Evolutionary conservation across 2,888 invertebrate genomes (phyloP), one percentile per base, ranked within the genome.

Genomic region (Achlya flavicornis): DNA sequence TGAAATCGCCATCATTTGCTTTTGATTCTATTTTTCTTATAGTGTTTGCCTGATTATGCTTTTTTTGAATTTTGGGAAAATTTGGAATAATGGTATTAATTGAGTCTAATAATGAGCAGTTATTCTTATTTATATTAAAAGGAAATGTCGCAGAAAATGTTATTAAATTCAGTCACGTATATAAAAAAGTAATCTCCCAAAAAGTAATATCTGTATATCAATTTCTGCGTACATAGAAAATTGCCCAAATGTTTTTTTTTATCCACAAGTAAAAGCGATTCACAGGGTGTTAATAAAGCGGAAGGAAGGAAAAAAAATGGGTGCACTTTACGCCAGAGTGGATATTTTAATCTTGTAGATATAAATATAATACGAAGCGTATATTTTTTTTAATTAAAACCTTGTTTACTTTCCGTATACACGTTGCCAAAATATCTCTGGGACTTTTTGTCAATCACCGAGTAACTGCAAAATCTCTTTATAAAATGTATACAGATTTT

Each of bases 171-270:
- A 10, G 19, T 8, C 8, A 0, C 19, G 3, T 19, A n/a, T 19
- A 53, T 14, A 4, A 16, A 53, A 53, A 53, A 53, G 53, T 53
- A 19, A 53, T 53, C 16, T 53, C n/a, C n/a, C 3, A 10, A 53
- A 53, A 53, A 16, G 19, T 53, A 53, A 53, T 53, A 53, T 53
- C 19, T 53, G 53, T 60, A 41, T 43, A 60, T 60, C 43, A 19
- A 41, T 60, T 26, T 60, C 10, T 43, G 60, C 41, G 43, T 46
- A 46, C 19, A 16, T 41, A 41, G 16, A 58, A 58, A 60, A 57
- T 66, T 63, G 63, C 66, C 71, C 64, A 70, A 72, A 72, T 70
- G 61, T 71, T 72, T 71, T 75, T 79, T 78, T 74, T 76, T 74
- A 73, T 74, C 16, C 53, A 19, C 73, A 72, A 70, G 70, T 64